Conservation (phyloP, 2,888 invertebrate genomes). For the Oxytorus armatus region DNA sequence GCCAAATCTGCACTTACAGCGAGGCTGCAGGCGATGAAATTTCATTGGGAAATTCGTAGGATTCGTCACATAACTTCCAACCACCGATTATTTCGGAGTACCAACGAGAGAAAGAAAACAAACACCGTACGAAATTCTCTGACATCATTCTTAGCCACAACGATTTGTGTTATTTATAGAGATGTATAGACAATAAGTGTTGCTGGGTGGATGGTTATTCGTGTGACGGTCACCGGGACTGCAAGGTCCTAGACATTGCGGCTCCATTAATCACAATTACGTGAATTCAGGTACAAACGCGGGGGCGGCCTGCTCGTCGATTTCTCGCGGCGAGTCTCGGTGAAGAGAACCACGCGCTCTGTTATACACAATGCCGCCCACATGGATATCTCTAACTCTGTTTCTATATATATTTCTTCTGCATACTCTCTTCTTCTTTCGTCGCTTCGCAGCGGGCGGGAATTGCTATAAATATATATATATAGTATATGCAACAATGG, state of each 20-base stretch:
- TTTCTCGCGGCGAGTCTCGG: conserved; percentile 33
- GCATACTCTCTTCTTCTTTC: conserved; percentile 65
- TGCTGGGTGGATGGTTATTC: conserved; percentile 20
- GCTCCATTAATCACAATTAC: conserved; percentile 83
- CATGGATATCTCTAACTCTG: conserved; percentile 47
- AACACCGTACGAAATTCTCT: not conserved
- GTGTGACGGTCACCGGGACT: conserved; percentile 72
- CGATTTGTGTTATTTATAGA: conserved; percentile 14
- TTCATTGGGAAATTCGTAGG: not conserved
- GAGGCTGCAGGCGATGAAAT: not conserved
- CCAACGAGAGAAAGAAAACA: not conserved
- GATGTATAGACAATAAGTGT: conserved; percentile 18
- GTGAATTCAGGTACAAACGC: conserved; percentile 78
- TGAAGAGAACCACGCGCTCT: conserved; percentile 70
- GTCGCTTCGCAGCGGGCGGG: conserved; percentile 71
- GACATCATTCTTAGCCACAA: conserved; percentile 3
- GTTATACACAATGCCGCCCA: conserved; percentile 76
- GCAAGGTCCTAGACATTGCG: conserved; percentile 67
- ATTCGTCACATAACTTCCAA: not conserved
- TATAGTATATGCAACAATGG: conserved; percentile 27
- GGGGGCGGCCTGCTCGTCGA: conserved; percentile 54
- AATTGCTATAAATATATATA: conserved; percentile 42
- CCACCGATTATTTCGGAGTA: not conserved
- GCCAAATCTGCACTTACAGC: not conserved
- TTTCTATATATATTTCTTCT: conserved; percentile 11